These are phyloP conservation scores for Drosophila pegasa DNA, from an alignment of 2,888 invertebrate species.

Conservation along the genomic window DNA sequence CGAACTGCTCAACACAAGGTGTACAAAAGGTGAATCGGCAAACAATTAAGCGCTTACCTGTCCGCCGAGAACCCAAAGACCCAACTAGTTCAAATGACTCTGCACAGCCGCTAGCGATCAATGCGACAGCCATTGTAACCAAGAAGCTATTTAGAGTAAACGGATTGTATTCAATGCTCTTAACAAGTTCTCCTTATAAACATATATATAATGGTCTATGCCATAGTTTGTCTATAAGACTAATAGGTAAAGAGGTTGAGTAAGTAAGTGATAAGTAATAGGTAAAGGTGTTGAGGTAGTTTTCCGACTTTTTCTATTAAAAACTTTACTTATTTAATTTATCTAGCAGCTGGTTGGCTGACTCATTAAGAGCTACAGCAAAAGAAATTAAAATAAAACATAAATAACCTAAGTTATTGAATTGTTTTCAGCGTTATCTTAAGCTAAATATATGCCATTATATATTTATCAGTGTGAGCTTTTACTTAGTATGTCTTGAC, in stretches of 20 bases:
- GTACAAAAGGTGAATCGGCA: constrained; percentile 37
- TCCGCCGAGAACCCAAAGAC: constrained; percentile 14
- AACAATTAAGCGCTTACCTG: constrained; percentile 29
- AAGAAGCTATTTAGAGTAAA: constrained; percentile 11
- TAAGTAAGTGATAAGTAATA: no score
- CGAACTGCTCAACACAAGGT: constrained; percentile 30
- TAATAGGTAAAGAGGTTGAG: no score
- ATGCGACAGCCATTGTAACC: not conserved
- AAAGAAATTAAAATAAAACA: not conserved
- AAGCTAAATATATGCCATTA: no score
- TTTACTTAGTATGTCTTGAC: no score
- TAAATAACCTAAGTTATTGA: no score
- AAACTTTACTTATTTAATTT: not conserved
- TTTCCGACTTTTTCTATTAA: not conserved
- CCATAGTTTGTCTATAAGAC: no score
- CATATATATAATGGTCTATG: no score
- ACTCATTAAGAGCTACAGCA: not conserved
- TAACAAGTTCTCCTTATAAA: no score
- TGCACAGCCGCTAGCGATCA: constrained; percentile 19
- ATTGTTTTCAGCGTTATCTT: no score
- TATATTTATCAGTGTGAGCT: no score
- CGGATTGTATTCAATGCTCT: not conserved
- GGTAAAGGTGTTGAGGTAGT: not conserved
- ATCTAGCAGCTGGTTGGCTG: not conserved
- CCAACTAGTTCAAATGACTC: constrained; percentile 41